These are phyloP conservation scores for Dermolepida albohirtum DNA, from an alignment of 2,888 invertebrate species.

Conservation along the genomic window DNA sequence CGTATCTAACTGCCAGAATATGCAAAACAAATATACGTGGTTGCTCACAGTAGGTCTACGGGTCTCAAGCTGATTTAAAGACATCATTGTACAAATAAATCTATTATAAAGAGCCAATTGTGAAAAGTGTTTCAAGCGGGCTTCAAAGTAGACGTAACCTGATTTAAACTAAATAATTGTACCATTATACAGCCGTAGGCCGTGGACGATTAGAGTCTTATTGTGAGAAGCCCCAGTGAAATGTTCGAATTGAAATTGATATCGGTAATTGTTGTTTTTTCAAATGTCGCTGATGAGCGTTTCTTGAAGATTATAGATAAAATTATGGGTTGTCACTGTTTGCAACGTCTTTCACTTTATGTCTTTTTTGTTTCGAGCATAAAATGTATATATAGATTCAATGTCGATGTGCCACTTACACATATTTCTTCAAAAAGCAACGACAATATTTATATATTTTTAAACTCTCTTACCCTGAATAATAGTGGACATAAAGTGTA, in stretches of 20 bases:
- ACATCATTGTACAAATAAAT: slow-evolving; percentile 14
- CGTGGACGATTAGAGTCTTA: slow-evolving; percentile 37
- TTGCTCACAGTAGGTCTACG: slow-evolving; percentile 3
- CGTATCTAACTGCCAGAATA: too few species aligned
- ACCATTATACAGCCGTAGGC: slow-evolving; percentile 39
- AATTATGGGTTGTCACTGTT: slow-evolving; percentile 38
- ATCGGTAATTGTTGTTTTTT: slow-evolving; percentile 41
- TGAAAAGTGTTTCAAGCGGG: slow-evolving; percentile 38
- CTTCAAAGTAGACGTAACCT: slow-evolving; percentile 41
- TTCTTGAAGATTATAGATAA: slow-evolving; percentile 33
- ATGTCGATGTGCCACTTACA: slow-evolving; percentile 26
- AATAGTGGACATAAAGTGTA: slow-evolving; percentile 5
- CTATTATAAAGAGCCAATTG: slow-evolving; percentile 15
- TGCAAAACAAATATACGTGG: neutral
- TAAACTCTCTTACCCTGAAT: slow-evolving; percentile 15
- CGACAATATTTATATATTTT: slow-evolving; percentile 10
- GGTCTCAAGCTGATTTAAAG: slow-evolving; percentile 20
- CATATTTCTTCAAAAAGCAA: slow-evolving; percentile 3
- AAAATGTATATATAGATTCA: slow-evolving; percentile 7
- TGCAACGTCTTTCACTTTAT: slow-evolving; percentile 34
- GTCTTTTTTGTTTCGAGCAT: slow-evolving; percentile 24
- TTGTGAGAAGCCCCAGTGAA: slow-evolving; percentile 38
- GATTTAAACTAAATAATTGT: slow-evolving; percentile 40
- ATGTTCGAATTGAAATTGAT: slow-evolving; percentile 42
- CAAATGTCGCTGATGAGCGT: slow-evolving; percentile 18